phyloP scores from a whole-genome alignment of 2,888 invertebrate genomes.

The Carcina quercana region DNA sequence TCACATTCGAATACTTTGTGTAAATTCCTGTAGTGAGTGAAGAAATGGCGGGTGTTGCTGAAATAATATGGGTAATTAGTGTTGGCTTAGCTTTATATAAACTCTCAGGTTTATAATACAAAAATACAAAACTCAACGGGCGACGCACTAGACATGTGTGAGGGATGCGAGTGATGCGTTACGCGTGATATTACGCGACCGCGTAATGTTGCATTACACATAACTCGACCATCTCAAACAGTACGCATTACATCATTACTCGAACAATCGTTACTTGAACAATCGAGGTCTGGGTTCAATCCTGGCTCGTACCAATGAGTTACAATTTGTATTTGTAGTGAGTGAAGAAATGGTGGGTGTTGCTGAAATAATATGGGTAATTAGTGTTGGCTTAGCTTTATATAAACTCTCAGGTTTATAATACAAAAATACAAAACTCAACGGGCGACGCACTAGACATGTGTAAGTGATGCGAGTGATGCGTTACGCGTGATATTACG shows the following conservation, averaged over 20 bases:
- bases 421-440: neutral
- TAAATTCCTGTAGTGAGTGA: slow-evolving; percentile 7
- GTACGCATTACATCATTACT: no score
- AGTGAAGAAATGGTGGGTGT: neutral
- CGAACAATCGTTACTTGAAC: no score
- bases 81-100: neutral
- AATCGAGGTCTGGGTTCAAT: no score
- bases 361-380: neutral
- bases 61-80: neutral
- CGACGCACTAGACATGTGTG: neutral
- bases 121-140: neutral
- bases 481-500: no score
- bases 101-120: neutral
- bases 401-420: neutral
- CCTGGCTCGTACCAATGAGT: no score
- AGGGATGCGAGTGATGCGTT: no score
- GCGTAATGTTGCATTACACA: no score
- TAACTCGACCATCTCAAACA: no score
- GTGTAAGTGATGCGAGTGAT: neutral
- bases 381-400: neutral
- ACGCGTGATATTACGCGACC: no score
- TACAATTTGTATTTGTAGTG: no score
- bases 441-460: neutral
- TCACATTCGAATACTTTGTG: slow-evolving; percentile 13
- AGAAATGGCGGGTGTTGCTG: slow-evolving; percentile 1